Percentiles rank a stretch among this genome's conserved stretches.
These are phyloP conservation scores for Petrosia ficiformis DNA, from an alignment of 37 sponge, comb jelly and placozoan species.

Conservation along the genomic window DNA sequence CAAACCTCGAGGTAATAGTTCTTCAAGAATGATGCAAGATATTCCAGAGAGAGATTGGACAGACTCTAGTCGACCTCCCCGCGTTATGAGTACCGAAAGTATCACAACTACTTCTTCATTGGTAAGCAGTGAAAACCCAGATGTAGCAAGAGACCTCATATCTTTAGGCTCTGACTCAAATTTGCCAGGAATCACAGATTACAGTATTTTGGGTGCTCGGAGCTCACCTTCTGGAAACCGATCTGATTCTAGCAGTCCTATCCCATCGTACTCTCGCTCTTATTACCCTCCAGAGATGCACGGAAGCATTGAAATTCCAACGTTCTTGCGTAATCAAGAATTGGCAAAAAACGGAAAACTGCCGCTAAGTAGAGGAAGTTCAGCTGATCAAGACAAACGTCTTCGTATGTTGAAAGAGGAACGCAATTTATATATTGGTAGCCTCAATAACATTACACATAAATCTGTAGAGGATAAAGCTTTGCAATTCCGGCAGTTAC, in stretches of 20 bases:
- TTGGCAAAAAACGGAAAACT: neutral
- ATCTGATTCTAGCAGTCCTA: slow-evolving; percentile 1
- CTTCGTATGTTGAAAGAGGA: neutral
- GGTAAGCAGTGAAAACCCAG: neutral
- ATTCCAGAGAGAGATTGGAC: slow-evolving; percentile 6
- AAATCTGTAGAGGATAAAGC: neutral
- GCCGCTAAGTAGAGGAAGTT: neutral
- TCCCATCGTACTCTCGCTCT: neutral
- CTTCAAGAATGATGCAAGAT: too few species aligned
- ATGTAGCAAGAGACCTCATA: neutral
- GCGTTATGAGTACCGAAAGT: slow-evolving; percentile 20
- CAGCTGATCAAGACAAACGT: neutral
- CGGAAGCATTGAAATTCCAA: neutral
- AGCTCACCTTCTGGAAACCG: neutral
- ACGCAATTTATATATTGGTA: neutral
- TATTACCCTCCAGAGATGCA: neutral
- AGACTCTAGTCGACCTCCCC: neutral
- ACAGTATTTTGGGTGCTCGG: neutral
- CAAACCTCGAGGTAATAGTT: neutral
- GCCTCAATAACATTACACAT: neutral
- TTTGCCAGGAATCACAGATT: neutral
- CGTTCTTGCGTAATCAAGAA: neutral
- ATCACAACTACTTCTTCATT: slow-evolving; percentile 1
- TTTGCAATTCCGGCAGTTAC: neutral
- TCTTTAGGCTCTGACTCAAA: neutral